A percentile compares a stretch with the other conserved stretches of the same genome.
phyloP scores from a whole-genome alignment of 2,797 vertebrate genomes.

The Trichosurus vulpecula region DNA sequence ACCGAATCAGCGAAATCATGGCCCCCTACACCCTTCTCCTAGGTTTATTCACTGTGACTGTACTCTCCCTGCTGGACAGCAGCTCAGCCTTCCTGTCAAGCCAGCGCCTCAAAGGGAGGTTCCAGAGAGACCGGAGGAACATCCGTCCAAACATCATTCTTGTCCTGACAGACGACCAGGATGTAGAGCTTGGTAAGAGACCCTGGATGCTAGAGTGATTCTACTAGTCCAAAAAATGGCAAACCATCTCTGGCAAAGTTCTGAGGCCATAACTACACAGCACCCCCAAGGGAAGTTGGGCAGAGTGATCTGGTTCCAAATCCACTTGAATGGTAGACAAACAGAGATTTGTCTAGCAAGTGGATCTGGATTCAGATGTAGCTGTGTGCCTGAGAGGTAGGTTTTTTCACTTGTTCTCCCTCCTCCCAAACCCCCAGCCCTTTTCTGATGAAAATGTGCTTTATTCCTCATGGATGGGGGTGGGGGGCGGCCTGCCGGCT shows the following conservation, averaged over 20 bases:
- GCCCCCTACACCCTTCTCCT: constrained; percentile 83
- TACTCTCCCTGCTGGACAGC: constrained; percentile 84
- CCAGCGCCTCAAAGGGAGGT: constrained; percentile 92
- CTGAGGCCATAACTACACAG: not conserved
- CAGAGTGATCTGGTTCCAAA: not conserved
- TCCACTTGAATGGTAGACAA: not conserved
- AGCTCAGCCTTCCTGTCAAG: constrained; percentile 88
- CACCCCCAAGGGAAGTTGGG: not conserved
- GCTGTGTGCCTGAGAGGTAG: not conserved
- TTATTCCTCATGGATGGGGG: not conserved
- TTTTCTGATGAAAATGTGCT: not conserved
- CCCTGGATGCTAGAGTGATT: not conserved
- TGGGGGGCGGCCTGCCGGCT: constrained; percentile 13
- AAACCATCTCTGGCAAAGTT: not conserved
- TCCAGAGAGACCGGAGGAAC: constrained; percentile 95
- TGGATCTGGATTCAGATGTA: not conserved
- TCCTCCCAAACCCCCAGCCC: not conserved
- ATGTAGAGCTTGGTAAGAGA: constrained; percentile 94
- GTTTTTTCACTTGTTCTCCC: not conserved
- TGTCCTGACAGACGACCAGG: constrained; percentile 97
- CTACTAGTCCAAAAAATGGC: not conserved
- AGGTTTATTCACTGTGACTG: constrained; percentile 85
- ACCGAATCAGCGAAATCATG: constrained; percentile 83
- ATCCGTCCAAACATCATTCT: constrained; percentile 99
- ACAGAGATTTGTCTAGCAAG: rapidly evolving